Percentiles rank a stretch among this genome's conserved stretches.
These are phyloP conservation scores for Heliopora coerulea DNA, from an alignment of 92 coral and sea anemone species.

Conservation along the genomic window DNA sequence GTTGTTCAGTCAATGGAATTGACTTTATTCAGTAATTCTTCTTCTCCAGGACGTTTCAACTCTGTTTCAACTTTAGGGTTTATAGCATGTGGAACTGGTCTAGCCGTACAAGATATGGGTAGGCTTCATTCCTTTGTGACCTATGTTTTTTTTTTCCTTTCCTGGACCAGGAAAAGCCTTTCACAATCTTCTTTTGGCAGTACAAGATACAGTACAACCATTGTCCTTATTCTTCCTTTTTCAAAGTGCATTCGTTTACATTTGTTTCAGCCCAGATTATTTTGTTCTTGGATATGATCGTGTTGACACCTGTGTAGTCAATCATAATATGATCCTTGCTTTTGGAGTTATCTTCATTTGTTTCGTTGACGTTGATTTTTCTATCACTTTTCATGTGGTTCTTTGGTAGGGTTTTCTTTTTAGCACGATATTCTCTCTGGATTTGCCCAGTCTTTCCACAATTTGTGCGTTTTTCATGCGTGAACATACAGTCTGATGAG, in stretches of 20 bases:
- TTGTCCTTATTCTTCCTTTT: slow-evolving; percentile 33
- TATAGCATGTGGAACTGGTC: no score
- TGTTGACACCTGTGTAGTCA: slow-evolving; percentile 16
- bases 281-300: slow-evolving; percentile 8
- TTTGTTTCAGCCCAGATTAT: slow-evolving; percentile 27
- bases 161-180: neutral
- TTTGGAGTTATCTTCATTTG: slow-evolving; percentile 8
- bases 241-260: slow-evolving; percentile 3
- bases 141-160: slow-evolving; percentile 27
- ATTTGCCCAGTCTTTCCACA: slow-evolving; percentile 23
- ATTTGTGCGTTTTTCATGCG: slow-evolving; percentile 3
- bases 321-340: slow-evolving; percentile 25
- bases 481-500: slow-evolving; percentile 16
- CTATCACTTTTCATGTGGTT: neutral
- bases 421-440: slow-evolving; percentile 35
- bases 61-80: slow-evolving; percentile 1
- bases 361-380: slow-evolving; percentile 3
- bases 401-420: neutral
- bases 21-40: slow-evolving; percentile 23
- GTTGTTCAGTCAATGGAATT: slow-evolving; percentile 24
- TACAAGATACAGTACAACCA: slow-evolving; percentile 8
- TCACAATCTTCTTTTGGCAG: neutral
- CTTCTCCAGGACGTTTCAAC: slow-evolving; percentile 40
- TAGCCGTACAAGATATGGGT: slow-evolving; percentile 7
- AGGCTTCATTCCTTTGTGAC: slow-evolving; percentile 37